Base-by-base conservation (phyloP, 1,140 invertebrate species). In the Diabrotica undecimpunctata region DNA sequence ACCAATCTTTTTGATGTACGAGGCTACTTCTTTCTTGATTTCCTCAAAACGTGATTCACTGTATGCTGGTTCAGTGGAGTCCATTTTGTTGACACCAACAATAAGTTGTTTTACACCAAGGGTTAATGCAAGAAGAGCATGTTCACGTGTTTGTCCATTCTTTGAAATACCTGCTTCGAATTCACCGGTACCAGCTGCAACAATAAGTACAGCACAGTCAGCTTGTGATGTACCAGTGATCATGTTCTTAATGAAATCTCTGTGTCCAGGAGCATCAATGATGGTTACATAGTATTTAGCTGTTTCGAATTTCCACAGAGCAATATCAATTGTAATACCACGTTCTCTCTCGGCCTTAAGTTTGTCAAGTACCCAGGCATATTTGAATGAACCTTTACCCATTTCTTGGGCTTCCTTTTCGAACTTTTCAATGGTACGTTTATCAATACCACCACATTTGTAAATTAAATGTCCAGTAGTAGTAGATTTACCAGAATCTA, bases 361-460 rank as follows among this genome's bases (percentile, higher is more conserved):
- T 85, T 96, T 96, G 86, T 96, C 94, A 86, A 96, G 87, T 71
- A 96, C 94, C 94, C 93, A 95, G 78, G 94, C 94, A 79, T 95
- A 95, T 83, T 95, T 96, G 90, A 96, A 96, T 78, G 94, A 96
- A 78, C 91, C 92, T 78, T 96, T 96, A 75, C 94, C 94, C 94
- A 96, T 95, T 87, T 98, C 94, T 79, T 96, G 92, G 75, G 96
- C 95, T 81, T 98, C 96, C 86, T 98, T 98, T 86, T 98, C 96
- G 86, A 98, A 98, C 83, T 98, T 98, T 81, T 97, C 95, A 81
- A 98, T 98, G 78, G 95, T 96, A 87, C 96, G 89, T 82, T 97
- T 97, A 86, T 99, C 96, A 81, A 98, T 98, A 81, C 96, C 96
- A 83, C 96, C 96, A 82, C 96, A 98, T 89, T 98, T 98, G 93